Percentiles rank a stretch among this genome's conserved stretches.
Conservation (phyloP, 2,113 vertebrate genomes). For the Dolichallabes microphthalmus region DNA sequence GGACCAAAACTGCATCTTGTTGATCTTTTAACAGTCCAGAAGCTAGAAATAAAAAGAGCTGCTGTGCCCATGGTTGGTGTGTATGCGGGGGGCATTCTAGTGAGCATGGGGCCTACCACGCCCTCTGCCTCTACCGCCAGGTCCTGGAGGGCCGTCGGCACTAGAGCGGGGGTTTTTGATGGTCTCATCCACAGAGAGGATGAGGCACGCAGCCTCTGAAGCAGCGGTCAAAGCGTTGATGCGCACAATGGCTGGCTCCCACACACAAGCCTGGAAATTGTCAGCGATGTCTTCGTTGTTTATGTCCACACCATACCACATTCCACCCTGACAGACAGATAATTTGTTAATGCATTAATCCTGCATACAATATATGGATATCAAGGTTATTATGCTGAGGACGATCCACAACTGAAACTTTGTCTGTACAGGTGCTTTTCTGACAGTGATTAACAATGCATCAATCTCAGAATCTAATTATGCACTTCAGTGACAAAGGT, state of each 20-base stretch:
- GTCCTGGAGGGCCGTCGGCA: constrained; percentile 68
- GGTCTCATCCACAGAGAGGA: constrained; percentile 92
- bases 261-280: constrained; percentile 87
- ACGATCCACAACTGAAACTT: neutral
- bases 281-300: constrained; percentile 94
- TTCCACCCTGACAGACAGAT: constrained; percentile 75
- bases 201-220: constrained; percentile 91
- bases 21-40: constrained; percentile 35
- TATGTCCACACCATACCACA: constrained; percentile 93
- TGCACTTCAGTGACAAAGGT: neutral
- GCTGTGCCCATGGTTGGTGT: constrained; percentile 37
- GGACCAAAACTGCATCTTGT: constrained; percentile 13
- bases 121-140: constrained; percentile 70
- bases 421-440: neutral
- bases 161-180: constrained; percentile 91
- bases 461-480: neutral
- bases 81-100: constrained; percentile 53
- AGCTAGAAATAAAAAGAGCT: constrained; percentile 21
- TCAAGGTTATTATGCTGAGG: neutral
- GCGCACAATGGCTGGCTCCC: constrained; percentile 90
- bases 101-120: constrained; percentile 78
- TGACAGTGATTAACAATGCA: neutral
- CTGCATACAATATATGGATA: neutral
- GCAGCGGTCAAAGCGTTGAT: constrained; percentile 92
- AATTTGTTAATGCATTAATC: neutral